phyloP scores from a whole-genome alignment of 2,113 vertebrate genomes.

The Cheirogaleus medius region DNA sequence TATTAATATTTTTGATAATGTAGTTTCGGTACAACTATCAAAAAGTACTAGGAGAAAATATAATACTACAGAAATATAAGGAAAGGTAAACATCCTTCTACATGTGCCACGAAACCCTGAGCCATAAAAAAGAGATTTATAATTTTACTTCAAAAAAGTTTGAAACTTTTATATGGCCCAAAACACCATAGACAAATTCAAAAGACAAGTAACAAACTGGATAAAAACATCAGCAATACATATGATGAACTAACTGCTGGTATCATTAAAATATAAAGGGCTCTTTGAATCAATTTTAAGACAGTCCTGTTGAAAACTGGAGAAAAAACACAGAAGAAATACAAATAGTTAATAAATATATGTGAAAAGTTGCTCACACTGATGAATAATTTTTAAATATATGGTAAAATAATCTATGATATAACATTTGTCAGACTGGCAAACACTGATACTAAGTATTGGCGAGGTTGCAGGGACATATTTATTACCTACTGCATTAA shows the following conservation, averaged over 20 bases:
- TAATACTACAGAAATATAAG: not conserved
- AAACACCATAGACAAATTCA: not conserved
- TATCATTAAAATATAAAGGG: not conserved
- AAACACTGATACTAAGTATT: not conserved
- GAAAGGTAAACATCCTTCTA: not conserved
- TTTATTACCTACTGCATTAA: not conserved
- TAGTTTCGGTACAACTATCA: not conserved
- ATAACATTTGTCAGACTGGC: not conserved
- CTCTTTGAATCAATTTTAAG: not conserved
- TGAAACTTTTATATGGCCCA: not conserved
- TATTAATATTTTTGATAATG: not conserved
- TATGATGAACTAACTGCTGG: not conserved
- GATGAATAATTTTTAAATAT: not conserved
- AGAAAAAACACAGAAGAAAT: not conserved
- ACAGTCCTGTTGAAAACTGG: not conserved
- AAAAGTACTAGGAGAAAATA: not conserved
- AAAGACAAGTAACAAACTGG: not conserved
- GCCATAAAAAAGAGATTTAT: not conserved
- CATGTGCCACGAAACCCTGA: not conserved
- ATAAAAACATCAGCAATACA: not conserved
- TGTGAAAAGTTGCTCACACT: not conserved
- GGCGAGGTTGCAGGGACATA: not conserved
- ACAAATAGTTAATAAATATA: not conserved
- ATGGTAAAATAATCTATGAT: not conserved
- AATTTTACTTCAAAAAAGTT: not conserved